Evolutionary conservation across 2,113 vertebrate species (phyloP), one percentile per base, ranked within the genome.

Genomic region (Syngnathus typhle): DNA sequence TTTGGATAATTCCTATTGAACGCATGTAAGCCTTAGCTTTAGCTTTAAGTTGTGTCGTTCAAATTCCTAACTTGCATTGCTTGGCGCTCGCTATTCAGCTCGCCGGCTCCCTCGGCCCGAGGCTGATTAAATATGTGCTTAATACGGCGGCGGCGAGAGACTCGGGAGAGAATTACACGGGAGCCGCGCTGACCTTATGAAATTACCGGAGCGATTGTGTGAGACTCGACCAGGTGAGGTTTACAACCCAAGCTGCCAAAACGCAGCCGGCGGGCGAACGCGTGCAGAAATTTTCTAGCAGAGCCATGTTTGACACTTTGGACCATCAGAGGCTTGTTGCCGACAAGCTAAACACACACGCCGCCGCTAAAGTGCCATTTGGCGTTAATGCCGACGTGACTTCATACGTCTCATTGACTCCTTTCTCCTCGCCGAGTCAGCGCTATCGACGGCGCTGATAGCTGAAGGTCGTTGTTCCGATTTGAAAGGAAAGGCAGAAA

Each of bases 101-200:
- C 69, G 75, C 82, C 58, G 83, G 76, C 81, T 74, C 44, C 27
- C 27, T 32, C 27, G 27, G 46, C 83, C 79, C 36, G 69, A 67
- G 65, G 74, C 78, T 88, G 89, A 91, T 91, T 91, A 88, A 90
- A 90, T 91, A 90, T 85, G 83, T 85, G 87, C 84, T 89, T 91
- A 88, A 88, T 89, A 87, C 80, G 81, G 85, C 84, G 64, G 81
- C 81, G 1, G 82, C 83, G 82, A 89, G 88, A 85, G 83, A 88
- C 90, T 85, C 90, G 87, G n/a, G n/a, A n/a, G n/a, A n/a, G n/a
- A 92, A 92, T 91, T 91, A 91, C 79, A 72, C 82, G 63, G 75
- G 78, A 86, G 87, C 82, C 82, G 69, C 55, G 80, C 80, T 91
- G 88, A 91, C 91, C 90, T 92, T 91, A 91, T 84, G 85, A 87